Conservation (phyloP, 2,888 invertebrate species). For the Alloplasta piceator region DNA sequence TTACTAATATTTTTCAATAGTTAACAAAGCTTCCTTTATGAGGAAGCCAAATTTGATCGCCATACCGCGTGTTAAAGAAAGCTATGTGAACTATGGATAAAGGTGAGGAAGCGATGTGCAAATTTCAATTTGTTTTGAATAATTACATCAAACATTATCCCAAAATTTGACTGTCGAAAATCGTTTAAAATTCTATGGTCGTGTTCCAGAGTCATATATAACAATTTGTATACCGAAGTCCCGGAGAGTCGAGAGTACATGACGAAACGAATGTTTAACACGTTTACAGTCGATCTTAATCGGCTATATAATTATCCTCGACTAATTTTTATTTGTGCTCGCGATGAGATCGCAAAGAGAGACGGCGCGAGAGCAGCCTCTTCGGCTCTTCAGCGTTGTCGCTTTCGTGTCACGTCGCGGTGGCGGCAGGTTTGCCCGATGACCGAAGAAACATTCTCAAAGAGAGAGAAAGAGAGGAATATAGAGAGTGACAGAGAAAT, state of each 20-base stretch:
- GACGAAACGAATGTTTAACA: constrained; percentile 53
- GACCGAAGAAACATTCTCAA: constrained; percentile 35
- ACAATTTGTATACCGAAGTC: neutral
- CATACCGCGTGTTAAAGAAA: too few species aligned
- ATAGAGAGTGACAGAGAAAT: neutral
- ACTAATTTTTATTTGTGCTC: constrained; percentile 62
- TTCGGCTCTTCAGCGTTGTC: neutral
- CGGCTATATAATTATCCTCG: constrained; percentile 61
- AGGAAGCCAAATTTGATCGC: too few species aligned
- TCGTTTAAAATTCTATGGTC: neutral
- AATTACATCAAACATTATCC: neutral
- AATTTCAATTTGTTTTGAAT: too few species aligned
- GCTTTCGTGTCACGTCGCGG: constrained; percentile 12
- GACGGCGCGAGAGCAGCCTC: constrained; percentile 28
- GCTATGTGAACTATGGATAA: too few species aligned
- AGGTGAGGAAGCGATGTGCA: too few species aligned
- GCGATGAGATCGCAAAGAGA: constrained; percentile 41
- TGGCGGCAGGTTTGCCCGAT: constrained; percentile 37
- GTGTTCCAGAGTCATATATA: constrained; percentile 14
- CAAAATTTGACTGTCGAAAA: neutral
- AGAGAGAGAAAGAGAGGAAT: neutral
- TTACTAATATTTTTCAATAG: too few species aligned
- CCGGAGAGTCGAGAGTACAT: constrained; percentile 9
- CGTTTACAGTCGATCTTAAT: constrained; percentile 60
- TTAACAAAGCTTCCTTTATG: too few species aligned